Evolutionary conservation across 2,888 invertebrate genomes (phyloP).

Genomic region (Limenitis camilla): DNA sequence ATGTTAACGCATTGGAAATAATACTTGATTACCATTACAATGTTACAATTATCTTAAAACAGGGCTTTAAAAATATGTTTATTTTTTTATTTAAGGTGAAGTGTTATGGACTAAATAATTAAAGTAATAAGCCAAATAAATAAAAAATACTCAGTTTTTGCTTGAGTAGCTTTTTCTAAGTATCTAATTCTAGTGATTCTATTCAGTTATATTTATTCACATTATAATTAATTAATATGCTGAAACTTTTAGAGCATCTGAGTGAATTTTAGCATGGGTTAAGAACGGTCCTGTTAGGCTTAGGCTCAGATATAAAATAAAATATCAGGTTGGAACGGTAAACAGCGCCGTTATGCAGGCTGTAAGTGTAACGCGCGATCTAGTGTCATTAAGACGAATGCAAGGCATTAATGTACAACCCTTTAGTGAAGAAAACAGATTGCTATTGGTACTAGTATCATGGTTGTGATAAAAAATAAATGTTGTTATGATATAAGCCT

Average conservation of each 20-base stretch:
- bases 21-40: neutral
- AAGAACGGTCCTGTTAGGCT: constrained; percentile 12
- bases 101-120: neutral
- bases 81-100: neutral
- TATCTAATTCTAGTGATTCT: too few relatives aligned
- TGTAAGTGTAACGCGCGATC: constrained; percentile 39
- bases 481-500: too few relatives aligned
- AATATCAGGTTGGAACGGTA: constrained; percentile 51
- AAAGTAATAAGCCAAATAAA: neutral
- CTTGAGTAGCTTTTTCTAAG: too few relatives aligned
- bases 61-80: neutral
- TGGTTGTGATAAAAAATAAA: too few relatives aligned
- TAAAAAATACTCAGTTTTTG: too few relatives aligned
- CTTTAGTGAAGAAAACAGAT: constrained; percentile 19
- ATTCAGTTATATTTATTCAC: too few relatives aligned
- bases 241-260: neutral
- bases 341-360: constrained; percentile 44
- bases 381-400: constrained; percentile 33
- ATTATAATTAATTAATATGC: too few relatives aligned
- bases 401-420: constrained; percentile 23
- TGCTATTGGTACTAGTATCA: too few relatives aligned
- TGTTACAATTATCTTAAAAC: neutral
- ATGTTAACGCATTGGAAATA: neutral
- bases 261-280: neutral
- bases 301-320: constrained; percentile 30